Base-by-base conservation (phyloP, 1,140 invertebrate genomes). In the Lasioglossum baleicum region DNA sequence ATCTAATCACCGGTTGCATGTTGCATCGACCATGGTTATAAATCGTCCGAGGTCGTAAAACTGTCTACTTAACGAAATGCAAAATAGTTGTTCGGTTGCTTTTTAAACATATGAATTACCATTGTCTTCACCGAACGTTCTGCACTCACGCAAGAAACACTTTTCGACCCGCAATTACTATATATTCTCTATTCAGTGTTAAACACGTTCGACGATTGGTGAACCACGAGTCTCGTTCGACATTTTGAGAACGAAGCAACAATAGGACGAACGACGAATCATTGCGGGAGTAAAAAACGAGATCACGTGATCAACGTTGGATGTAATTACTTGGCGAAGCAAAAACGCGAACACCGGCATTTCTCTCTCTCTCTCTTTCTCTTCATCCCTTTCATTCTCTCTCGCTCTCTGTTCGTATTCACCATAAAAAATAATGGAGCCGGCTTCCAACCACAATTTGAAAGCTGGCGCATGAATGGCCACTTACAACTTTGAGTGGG, bases 341-440 rank as follows among this genome's bases (percentile, higher is more conserved):
- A 76, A 35, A 76, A 76, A 69, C 64, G 51, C 65, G 74, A 69
- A 35, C 65, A 60, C 40, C 74, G 26, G 74, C 60, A 35, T 65
- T 44, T 53, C 74, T 69, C 74, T 17, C 74, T 66, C 67, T 76
- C 74, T 76, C 13, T 11, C 42, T 44, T 8, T 10, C 7, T 44
- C 42, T 35, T 35, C 35, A 3, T 35, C 35, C 5, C 35, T 35
- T 35, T 35, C 35, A 35, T 35, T 35, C 35, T 35, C 35, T 48
- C 74, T 68, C 74, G n/a, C 74, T 65, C 66, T 75, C 74, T 76
- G 13, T 51, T 69, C 53, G 74, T 69, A 76, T 69, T 76, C 74
- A 60, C 51, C 74, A 60, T 76, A 69, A 76, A 75, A 76, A 76
- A 76, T 76, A 76, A 76, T 68, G 74, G 65, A 69, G 64, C 51